A percentile compares a stretch with the other conserved stretches of the same genome.
phyloP scores from a whole-genome alignment of 2,888 invertebrate species.

The Cheilosia impressa region DNA sequence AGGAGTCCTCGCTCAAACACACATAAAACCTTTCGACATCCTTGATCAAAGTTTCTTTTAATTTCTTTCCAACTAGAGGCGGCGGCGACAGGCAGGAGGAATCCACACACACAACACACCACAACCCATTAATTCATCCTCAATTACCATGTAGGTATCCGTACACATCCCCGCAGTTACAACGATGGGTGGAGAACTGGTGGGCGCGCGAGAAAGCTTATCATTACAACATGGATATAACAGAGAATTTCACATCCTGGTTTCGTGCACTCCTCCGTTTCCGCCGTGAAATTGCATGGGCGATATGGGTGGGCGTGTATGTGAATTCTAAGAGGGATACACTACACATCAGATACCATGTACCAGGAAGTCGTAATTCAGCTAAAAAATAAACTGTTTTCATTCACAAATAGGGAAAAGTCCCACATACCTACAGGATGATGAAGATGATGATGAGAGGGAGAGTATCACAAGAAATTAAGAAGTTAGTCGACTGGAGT shows the following conservation, averaged over 20 bases:
- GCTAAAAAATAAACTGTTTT: slow-evolving; percentile 53
- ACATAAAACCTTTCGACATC: slow-evolving; percentile 42
- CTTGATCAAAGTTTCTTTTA: slow-evolving; percentile 62
- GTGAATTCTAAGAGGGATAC: slow-evolving; percentile 1
- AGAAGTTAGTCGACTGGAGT: slow-evolving; percentile 55
- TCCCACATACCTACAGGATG: neutral
- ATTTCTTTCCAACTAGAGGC: slow-evolving; percentile 24
- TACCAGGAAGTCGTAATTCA: slow-evolving; percentile 67
- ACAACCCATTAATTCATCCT: slow-evolving; percentile 63
- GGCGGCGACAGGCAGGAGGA: slow-evolving; percentile 13
- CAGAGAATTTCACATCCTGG: slow-evolving; percentile 59
- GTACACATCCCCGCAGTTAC: neutral
- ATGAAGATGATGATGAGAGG: slow-evolving; percentile 16
- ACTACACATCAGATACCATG: slow-evolving; percentile 23
- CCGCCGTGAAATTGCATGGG: slow-evolving; percentile 59
- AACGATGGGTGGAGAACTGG: neutral
- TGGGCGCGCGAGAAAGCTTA: slow-evolving; percentile 17
- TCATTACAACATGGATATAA: slow-evolving; percentile 51
- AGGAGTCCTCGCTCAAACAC: neutral
- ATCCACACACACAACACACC: neutral
- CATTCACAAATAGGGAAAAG: slow-evolving; percentile 27
- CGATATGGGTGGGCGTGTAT: neutral
- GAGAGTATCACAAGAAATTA: slow-evolving; percentile 34
- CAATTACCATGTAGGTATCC: slow-evolving; percentile 51
- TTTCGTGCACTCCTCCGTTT: slow-evolving; percentile 59